Percentiles rank a stretch among this genome's conserved stretches.
These are phyloP conservation scores for Herminia tarsipennalis DNA, from an alignment of 2,888 invertebrate species.

Conservation along the genomic window DNA sequence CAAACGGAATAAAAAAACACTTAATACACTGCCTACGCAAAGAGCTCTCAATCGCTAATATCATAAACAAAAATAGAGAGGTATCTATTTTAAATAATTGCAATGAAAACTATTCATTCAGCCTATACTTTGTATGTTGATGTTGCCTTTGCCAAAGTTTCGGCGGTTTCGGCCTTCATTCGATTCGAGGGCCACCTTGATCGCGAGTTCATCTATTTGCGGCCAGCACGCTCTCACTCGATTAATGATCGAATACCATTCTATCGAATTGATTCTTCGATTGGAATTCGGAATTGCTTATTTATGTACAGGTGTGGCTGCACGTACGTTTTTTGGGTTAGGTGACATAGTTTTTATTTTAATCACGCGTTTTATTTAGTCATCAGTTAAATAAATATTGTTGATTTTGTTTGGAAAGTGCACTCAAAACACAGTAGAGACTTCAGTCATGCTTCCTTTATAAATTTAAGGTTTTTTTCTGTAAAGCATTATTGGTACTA, in stretches of 20 bases:
- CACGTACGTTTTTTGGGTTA: constrained; percentile 13
- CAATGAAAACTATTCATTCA: constrained; percentile 23
- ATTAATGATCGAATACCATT: constrained; percentile 46
- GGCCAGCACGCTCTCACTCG: constrained; percentile 48
- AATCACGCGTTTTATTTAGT: not conserved
- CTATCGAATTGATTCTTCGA: constrained; percentile 39
- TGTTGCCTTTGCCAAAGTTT: constrained; percentile 47
- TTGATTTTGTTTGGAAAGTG: no score
- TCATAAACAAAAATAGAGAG: constrained; percentile 14
- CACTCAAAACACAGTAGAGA: no score
- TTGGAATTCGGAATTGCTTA: constrained; percentile 40
- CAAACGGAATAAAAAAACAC: no score
- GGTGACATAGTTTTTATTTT: constrained; percentile 2
- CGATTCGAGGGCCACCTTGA: constrained; percentile 53
- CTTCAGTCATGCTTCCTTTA: no score
- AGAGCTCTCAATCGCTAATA: no score
- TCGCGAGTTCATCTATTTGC: constrained; percentile 52
- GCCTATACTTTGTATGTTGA: constrained; percentile 31
- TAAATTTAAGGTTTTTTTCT: no score
- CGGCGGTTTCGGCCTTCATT: constrained; percentile 51
- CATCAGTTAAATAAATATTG: not conserved
- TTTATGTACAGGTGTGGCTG: constrained; percentile 38
- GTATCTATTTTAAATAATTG: no score
- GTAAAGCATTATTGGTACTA: no score
- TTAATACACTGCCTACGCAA: no score